Conservation (phyloP, 2,888 invertebrate species). For the Noctua janthina region DNA sequence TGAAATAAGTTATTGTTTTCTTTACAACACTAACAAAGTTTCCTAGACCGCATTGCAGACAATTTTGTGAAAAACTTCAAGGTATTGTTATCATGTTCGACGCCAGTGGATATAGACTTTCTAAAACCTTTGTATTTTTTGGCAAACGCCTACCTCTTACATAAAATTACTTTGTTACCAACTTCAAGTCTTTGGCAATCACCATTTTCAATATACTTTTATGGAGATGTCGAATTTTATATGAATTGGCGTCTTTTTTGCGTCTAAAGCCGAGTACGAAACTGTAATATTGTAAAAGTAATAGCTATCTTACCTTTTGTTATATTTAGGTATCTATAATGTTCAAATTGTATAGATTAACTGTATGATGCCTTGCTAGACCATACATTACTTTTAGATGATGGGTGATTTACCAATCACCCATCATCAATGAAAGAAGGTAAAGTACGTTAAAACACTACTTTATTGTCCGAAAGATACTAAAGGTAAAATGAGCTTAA, state of each 20-base stretch:
- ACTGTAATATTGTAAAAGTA: neutral
- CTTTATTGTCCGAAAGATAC: too few relatives aligned
- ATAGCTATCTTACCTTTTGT: neutral
- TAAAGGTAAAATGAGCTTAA: too few relatives aligned
- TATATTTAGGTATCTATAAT: neutral
- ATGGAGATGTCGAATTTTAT: slow-evolving; percentile 27
- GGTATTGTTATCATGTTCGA: neutral
- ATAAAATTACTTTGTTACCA: slow-evolving; percentile 45
- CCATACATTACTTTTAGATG: too few relatives aligned
- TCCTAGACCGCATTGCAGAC: slow-evolving; percentile 38
- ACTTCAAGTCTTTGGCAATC: slow-evolving; percentile 28
- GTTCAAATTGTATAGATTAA: neutral
- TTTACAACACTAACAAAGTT: neutral
- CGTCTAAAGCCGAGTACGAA: neutral
- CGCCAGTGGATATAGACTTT: slow-evolving; percentile 1
- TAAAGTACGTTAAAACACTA: too few relatives aligned
- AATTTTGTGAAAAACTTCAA: slow-evolving; percentile 10
- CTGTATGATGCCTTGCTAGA: too few relatives aligned
- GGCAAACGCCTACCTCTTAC: slow-evolving; percentile 51
- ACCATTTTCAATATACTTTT: slow-evolving; percentile 39
- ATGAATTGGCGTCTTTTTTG: slow-evolving; percentile 22
- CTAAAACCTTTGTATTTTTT: slow-evolving; percentile 35
- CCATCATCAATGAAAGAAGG: too few relatives aligned
- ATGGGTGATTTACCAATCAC: too few relatives aligned
- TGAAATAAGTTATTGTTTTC: neutral